Conservation (phyloP, 2,797 vertebrate genomes). For the Setipinna tenuifilis region DNA sequence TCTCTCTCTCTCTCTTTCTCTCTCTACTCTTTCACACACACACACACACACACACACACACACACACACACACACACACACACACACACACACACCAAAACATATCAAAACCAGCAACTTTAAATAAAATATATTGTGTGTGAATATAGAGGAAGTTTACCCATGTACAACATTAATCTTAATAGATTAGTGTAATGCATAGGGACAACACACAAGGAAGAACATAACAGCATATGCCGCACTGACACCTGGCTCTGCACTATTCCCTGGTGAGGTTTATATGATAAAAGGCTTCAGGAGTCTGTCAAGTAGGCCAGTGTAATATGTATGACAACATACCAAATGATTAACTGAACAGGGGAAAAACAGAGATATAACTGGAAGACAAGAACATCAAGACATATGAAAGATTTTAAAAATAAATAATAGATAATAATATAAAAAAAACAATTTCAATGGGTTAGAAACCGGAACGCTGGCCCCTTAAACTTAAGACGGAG, state of each 20-base stretch:
- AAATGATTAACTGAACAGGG: background rate
- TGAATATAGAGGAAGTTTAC: background rate
- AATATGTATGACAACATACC: background rate
- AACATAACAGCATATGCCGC: background rate
- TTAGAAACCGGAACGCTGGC: background rate
- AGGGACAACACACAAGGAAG: background rate
- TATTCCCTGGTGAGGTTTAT: background rate
- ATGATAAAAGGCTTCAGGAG: background rate
- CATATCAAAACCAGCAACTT: background rate
- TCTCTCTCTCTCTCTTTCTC: no score
- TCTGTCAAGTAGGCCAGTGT: background rate
- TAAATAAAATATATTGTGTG: background rate
- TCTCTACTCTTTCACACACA: conserved; percentile 6
- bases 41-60: background rate
- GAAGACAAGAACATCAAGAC: background rate
- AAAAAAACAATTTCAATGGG: background rate
- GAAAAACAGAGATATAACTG: background rate
- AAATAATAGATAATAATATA: background rate
- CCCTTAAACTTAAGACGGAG: background rate
- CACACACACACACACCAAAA: background rate
- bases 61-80: background rate
- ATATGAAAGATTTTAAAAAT: background rate
- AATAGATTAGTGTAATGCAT: background rate
- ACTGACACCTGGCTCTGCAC: background rate
- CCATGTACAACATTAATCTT: background rate